Evolutionary conservation across 1,140 invertebrate species (phyloP).

Genomic region (Apis laboriosa): DNA sequence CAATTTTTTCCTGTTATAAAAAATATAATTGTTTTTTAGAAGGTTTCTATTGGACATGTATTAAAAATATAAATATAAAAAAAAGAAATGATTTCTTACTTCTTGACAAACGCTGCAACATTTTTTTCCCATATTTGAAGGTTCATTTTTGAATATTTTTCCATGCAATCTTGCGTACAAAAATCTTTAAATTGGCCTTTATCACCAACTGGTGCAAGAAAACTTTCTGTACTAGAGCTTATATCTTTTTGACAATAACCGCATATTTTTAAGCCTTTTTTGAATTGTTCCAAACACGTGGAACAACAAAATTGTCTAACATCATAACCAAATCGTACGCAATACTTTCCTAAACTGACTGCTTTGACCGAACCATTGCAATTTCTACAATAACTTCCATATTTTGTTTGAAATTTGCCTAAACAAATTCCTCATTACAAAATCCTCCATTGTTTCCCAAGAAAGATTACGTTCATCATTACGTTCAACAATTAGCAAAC

Average conservation of each 20-base stretch:
- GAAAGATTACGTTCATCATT: constrained; percentile 85
- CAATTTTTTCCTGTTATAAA: constrained; percentile 74
- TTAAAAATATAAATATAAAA: constrained; percentile 1
- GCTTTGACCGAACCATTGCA: constrained; percentile 89
- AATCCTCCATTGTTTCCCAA: constrained; percentile 98
- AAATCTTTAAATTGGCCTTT: constrained; percentile 95
- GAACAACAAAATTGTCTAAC: constrained; percentile 95
- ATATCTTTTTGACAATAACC: constrained; percentile 96
- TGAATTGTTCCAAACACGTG: constrained; percentile 92
- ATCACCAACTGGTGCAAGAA: constrained; percentile 92
- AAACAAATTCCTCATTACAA: constrained; percentile 94
- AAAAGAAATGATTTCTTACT: constrained; percentile 56
- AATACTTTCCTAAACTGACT: constrained; percentile 93
- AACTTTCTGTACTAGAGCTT: constrained; percentile 86
- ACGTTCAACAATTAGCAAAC: constrained; percentile 75
- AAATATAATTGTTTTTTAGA: constrained; percentile 27
- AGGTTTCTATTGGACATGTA: constrained; percentile 19
- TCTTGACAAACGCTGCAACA: constrained; percentile 78
- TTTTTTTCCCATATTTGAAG: constrained; percentile 72
- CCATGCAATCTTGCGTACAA: constrained; percentile 92
- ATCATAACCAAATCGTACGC: constrained; percentile 94
- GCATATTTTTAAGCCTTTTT: constrained; percentile 93
- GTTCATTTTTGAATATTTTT: constrained; percentile 92
- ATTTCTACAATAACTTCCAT: constrained; percentile 90
- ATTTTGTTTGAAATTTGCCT: constrained; percentile 87